Conservation (phyloP, 2,888 invertebrate genomes). For the Temnothorax unifasciatus region DNA sequence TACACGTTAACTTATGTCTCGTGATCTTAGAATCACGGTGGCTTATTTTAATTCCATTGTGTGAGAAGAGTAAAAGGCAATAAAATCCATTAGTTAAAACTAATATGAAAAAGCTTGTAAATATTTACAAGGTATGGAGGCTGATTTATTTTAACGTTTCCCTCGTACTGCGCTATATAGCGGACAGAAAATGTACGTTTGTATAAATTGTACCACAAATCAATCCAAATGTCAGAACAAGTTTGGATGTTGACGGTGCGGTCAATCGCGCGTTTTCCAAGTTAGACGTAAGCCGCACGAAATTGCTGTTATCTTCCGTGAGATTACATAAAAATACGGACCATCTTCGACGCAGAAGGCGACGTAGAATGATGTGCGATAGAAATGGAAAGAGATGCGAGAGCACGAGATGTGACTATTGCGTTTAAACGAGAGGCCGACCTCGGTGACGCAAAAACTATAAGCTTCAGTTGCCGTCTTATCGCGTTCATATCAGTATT, state of each 20-base stretch:
- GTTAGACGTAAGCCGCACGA: neutral
- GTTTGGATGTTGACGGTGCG: neutral
- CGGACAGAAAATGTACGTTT: neutral
- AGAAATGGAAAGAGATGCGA: conserved; percentile 5
- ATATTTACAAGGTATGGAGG: neutral
- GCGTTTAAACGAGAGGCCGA: conserved; percentile 12
- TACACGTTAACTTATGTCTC: neutral
- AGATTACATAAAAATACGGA: conserved; percentile 50
- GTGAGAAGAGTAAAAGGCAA: neutral
- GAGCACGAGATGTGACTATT: conserved; percentile 45
- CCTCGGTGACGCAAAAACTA: conserved; percentile 12
- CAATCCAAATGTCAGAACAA: neutral
- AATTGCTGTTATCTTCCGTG: conserved; percentile 58
- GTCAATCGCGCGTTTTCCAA: neutral
- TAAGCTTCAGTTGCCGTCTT: conserved; percentile 23
- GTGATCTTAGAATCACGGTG: neutral
- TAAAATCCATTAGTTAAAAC: neutral
- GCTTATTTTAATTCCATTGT: neutral
- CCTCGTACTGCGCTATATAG: neutral
- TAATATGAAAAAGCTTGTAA: neutral
- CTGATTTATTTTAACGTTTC: neutral
- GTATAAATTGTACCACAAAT: neutral
- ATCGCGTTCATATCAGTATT: conserved; percentile 31
- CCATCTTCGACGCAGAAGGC: neutral
- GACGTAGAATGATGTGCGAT: neutral